Evolutionary conservation across 2,888 invertebrate genomes (phyloP), one percentile per base, ranked within the genome.

Genomic region (Phortica magna): DNA sequence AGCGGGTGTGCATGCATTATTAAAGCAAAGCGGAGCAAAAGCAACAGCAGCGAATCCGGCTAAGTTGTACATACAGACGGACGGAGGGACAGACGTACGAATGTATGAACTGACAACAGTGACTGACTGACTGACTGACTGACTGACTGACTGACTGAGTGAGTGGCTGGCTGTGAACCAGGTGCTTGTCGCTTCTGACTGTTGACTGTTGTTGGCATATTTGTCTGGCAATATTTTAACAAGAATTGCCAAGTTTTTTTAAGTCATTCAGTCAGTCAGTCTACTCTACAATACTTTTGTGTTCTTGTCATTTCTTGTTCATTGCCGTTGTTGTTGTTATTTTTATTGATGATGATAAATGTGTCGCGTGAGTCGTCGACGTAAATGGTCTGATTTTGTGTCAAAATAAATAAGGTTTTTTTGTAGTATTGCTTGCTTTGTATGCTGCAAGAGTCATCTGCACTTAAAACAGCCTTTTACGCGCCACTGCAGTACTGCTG

Each of bases 331-430:
- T 75, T 75, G 68, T 64, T 68, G 43, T 68, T 81, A 78, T 77
- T 78, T 78, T 75, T 67, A 6, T 84, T 85, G 85, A 85, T 88
- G 85, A 85, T 85, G 85, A 85, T 85, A 79, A 87, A 85, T 88
- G 88, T 83, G 85, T 87, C 80, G 83, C 73, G 68, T 74, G 82
- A 78, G 78, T 77, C 81, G 79, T 76, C 81, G 88, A 85, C 85
- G 81, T 88, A 85, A 85, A 85, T 85, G 88, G 88, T 85, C 85
- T 85, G 85, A 88, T 87, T 88, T 87, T 84, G 83, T 85, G 85
- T 83, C 83, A 82, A 78, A 70, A 43, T 43, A 68, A 68, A 68
- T 68, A 48, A 43, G 19, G 65, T 65, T 68, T 68, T 68, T 68
- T 9, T 48, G n/a, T n/a, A n/a, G n/a, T 68, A 61, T 7, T 61